These are phyloP conservation scores for Illadopsis cleaveri DNA, from an alignment of 2,113 vertebrate species.

Conservation along the genomic window DNA sequence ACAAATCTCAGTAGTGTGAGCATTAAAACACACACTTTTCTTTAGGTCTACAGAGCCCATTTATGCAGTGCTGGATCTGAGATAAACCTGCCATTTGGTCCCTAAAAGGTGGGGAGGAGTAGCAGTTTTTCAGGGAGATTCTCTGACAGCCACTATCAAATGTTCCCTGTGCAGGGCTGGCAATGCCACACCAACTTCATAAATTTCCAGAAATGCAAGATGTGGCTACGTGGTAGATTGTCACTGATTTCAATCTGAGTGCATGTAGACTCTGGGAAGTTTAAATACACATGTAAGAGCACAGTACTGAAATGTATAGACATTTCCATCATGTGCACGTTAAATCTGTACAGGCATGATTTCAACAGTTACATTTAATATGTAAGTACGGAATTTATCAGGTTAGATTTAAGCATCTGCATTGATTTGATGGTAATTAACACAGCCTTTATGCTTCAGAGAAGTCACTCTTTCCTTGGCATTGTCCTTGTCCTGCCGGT, in stretches of 20 bases:
- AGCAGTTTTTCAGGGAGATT: background rate
- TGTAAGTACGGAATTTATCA: background rate
- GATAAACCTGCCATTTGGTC: background rate
- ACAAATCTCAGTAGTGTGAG: background rate
- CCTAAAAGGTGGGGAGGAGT: background rate
- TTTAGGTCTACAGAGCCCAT: background rate
- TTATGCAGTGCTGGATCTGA: background rate
- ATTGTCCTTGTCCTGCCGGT: background rate
- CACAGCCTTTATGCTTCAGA: background rate
- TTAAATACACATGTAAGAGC: background rate
- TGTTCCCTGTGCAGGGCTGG: background rate
- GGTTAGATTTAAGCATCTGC: conserved; percentile 54
- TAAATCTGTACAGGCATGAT: background rate
- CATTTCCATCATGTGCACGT: background rate
- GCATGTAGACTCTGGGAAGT: background rate
- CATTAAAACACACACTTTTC: background rate
- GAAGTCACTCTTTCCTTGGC: background rate
- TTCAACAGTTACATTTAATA: background rate
- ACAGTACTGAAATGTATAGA: background rate
- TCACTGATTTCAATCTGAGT: background rate
- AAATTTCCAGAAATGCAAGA: background rate
- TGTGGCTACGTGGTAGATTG: background rate
- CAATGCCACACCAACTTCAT: background rate
- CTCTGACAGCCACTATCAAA: background rate
- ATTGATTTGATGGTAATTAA: conserved; percentile 50